Evolutionary conservation across 2,113 vertebrate genomes (phyloP).

Genomic region (Pomatorhinus ruficollis): DNA sequence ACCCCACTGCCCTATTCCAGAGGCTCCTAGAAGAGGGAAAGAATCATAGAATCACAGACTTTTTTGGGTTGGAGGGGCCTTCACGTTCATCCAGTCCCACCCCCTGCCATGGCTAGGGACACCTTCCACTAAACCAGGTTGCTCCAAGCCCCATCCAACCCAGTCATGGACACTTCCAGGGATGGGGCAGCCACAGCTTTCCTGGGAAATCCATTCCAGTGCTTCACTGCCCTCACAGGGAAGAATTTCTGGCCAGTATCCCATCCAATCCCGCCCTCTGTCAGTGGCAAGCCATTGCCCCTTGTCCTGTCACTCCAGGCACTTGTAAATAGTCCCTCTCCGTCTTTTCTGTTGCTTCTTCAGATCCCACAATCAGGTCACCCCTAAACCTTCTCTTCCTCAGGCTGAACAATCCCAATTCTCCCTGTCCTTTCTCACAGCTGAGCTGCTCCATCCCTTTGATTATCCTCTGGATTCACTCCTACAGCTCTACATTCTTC

Average conservation of each 20-base stretch:
- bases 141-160: background rate
- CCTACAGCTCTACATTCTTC: background rate
- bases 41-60: background rate
- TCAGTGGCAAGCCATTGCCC: background rate
- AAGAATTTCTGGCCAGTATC: background rate
- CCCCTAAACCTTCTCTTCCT: background rate
- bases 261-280: background rate
- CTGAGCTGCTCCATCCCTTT: background rate
- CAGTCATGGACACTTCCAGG: background rate
- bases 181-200: background rate
- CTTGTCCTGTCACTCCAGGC: background rate
- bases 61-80: background rate
- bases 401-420: background rate
- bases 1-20: rapidly evolving
- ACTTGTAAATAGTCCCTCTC: background rate
- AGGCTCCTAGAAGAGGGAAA: rapidly evolving
- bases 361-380: background rate
- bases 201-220: background rate
- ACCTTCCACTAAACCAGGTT: background rate
- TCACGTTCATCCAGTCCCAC: background rate
- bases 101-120: background rate
- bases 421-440: background rate
- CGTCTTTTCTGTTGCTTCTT: background rate
- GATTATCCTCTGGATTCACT: background rate
- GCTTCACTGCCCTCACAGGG: background rate